Evolutionary conservation across 2,113 vertebrate species (phyloP), one percentile per base, ranked within the genome.

Genomic region (Heptranchias perlo): DNA sequence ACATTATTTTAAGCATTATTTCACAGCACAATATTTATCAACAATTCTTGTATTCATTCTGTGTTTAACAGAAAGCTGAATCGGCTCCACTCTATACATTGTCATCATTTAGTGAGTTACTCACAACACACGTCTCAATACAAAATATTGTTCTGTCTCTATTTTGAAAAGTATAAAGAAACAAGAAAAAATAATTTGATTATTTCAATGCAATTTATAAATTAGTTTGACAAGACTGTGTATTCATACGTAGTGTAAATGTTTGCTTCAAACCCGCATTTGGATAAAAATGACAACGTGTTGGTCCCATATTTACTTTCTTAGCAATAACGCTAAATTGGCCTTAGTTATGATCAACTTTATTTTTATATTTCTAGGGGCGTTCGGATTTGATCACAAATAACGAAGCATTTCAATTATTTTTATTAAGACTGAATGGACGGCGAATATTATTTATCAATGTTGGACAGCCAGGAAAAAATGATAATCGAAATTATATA

Each of bases 11-110:
- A n/a, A 35, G 94, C 39, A 69, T 95, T 49, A 49, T 95, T 73
- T 69, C 65, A 95, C 94, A 67, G 8, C 44, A 73, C 47, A 94
- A 65, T 47, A 94, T 64, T 65, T 49, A 69, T 95, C 94, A 95
- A 67, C 65, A 91, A 95, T 73, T 73, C n/a, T 14, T 73, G 28
- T 35, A 73, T 95, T 31, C 65, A 95, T 73, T 69, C 92, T 25
- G 13, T 69, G 39, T 49, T 95, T 95, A 49, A 49, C 65, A 16
- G 10, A 95, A 47, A 67, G 49, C 64, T 10, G 47, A 52, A 95
- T 67, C 23, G 65, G 47, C 65, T 49, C 65, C 25, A 69, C 65
- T 16, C 2, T 35, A 11, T 14, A 69, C 65, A 67, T 14, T 47
- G 44, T 4, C 0, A 69, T 65, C 64, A 69, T 31, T 65, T 65